phyloP scores from a whole-genome alignment of 2,797 vertebrate genomes.

The Enteromius thamalakanensis region DNA sequence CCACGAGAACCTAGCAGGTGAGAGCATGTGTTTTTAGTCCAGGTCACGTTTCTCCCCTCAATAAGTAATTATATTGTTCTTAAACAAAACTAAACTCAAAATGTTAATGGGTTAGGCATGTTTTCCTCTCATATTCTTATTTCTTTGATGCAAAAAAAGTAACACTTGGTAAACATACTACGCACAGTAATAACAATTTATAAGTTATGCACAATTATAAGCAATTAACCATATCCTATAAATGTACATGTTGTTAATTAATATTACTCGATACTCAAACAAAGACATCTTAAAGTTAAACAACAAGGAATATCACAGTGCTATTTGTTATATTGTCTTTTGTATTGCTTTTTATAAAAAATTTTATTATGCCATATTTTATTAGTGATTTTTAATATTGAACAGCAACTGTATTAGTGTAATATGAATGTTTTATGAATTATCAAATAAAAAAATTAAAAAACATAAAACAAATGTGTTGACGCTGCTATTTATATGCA shows the following conservation, averaged over 20 bases:
- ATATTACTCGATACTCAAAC: background rate
- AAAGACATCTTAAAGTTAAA: background rate
- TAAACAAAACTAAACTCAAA: too few relatives aligned
- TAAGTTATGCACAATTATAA: background rate
- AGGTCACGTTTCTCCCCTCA: background rate
- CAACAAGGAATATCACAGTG: background rate
- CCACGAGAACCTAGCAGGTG: slow-evolving; percentile 94
- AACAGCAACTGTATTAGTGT: background rate
- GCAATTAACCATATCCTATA: background rate
- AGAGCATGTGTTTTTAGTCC: slow-evolving; percentile 49
- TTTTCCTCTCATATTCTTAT: background rate
- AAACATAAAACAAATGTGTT: too few relatives aligned
- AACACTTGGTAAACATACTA: background rate
- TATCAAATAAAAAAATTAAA: too few relatives aligned
- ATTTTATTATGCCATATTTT: background rate
- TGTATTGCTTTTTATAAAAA: background rate
- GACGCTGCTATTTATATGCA: too few relatives aligned
- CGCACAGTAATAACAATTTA: background rate
- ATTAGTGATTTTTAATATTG: background rate
- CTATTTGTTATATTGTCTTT: background rate
- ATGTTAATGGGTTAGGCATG: background rate
- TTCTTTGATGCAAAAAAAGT: background rate
- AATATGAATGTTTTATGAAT: background rate
- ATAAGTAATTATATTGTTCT: background rate
- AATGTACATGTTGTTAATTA: background rate